phyloP scores from a whole-genome alignment of 2,113 vertebrate species.

The Strix aluco region DNA sequence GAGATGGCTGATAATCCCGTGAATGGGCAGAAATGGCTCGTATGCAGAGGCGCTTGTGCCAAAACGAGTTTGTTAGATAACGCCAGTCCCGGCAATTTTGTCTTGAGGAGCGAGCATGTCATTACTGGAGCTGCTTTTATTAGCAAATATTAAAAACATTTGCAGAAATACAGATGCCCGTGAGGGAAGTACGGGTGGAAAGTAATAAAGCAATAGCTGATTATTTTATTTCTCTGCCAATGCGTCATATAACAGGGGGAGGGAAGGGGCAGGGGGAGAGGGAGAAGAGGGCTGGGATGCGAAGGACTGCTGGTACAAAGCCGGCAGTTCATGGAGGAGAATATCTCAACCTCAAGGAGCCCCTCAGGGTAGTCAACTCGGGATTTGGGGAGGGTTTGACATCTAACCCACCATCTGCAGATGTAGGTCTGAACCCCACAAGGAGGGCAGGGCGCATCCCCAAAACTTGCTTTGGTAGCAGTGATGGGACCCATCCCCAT shows the following conservation, averaged over 20 bases:
- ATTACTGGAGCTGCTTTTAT: slow-evolving; percentile 58
- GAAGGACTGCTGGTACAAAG: neutral
- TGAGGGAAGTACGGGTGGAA: slow-evolving; percentile 15
- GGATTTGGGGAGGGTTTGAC: neutral
- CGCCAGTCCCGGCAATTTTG: slow-evolving; percentile 27
- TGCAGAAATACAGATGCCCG: slow-evolving; percentile 35
- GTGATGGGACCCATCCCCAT: rapidly evolving
- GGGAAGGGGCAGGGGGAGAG: neutral
- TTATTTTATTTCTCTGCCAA: slow-evolving; percentile 30
- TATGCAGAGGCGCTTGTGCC: slow-evolving; percentile 5
- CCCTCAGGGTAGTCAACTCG: neutral
- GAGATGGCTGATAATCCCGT: slow-evolving; percentile 66
- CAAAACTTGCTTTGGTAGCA: neutral
- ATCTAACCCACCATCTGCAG: neutral
- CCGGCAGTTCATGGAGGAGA: neutral
- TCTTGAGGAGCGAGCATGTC: slow-evolving; percentile 29
- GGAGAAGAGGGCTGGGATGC: neutral
- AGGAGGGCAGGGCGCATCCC: neutral
- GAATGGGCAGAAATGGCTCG: slow-evolving; percentile 55
- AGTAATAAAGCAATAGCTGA: slow-evolving; percentile 45
- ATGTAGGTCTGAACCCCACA: neutral
- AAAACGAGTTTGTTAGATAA: slow-evolving; percentile 57
- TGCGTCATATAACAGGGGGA: neutral
- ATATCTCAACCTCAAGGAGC: neutral
- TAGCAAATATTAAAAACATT: slow-evolving; percentile 53